Percentiles rank a stretch among this genome's conserved stretches.
Conservation (phyloP, 1,140 invertebrate genomes). For the Drosophila ambigua region DNA sequence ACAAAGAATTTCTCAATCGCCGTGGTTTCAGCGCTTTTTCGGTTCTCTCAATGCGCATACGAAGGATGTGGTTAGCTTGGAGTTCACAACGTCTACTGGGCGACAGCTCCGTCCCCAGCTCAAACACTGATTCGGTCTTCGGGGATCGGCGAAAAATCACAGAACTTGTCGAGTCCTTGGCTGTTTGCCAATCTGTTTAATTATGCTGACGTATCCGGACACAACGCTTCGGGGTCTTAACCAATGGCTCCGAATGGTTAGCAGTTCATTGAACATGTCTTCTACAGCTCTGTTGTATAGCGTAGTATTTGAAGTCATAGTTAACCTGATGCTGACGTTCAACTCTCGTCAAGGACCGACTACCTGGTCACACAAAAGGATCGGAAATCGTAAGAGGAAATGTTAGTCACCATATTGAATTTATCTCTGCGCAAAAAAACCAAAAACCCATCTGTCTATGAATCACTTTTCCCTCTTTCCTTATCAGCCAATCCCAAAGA, state of each 20-base stretch:
- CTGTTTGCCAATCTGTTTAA: no score
- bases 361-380: no score
- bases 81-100: constrained; percentile 25
- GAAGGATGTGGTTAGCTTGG: constrained; percentile 10
- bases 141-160: constrained; percentile 47
- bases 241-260: constrained; percentile 17
- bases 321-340: constrained; percentile 57
- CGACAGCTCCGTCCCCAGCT: constrained; percentile 16
- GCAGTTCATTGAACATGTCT: constrained; percentile 56
- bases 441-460: no score
- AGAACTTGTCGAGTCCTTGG: constrained; percentile 37
- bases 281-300: constrained; percentile 62
- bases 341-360: no score
- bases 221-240: constrained; percentile 48
- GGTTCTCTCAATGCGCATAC: constrained; percentile 25
- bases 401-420: no score
- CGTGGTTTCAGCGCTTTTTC: constrained; percentile 30
- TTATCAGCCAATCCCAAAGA: constrained; percentile 7
- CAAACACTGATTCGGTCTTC: not conserved
- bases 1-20: no score
- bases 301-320: constrained; percentile 59
- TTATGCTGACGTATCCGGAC: constrained; percentile 58
- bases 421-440: no score
- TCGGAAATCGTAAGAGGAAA: no score
- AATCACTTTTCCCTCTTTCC: no score